Base-by-base conservation (phyloP, 2,797 vertebrate species). In the Galagoides demidoff region DNA sequence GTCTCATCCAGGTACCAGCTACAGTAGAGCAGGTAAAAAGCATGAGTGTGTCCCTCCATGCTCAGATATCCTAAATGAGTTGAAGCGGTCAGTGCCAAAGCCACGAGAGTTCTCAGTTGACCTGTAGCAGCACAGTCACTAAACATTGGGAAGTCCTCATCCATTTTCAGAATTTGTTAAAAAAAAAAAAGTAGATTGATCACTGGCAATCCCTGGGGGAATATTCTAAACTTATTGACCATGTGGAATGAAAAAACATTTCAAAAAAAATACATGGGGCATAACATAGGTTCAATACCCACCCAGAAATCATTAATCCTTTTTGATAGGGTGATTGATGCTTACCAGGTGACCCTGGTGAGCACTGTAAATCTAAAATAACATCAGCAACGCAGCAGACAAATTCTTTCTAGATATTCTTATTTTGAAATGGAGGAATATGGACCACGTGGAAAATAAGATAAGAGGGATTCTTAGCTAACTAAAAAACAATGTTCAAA, bases 21-120 rank as follows among this genome's bases (percentile, higher is more conserved):
- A 19, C 17, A 31, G 10, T 29, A 27, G 39, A 70, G 49, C 74
- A 86, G 68, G 63, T 23, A 19, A n/a, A 64, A 64, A 31, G 63
- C 14, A 0, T 6, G 16, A 16, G n/a, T 49, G 12, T 3, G 10
- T 73, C 27, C 12, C 3, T 31, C 29, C 29, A 1, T 6, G 0
- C 34, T 34, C 10, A 2, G 73, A 9, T n/a, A 31, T 5, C 5
- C 31, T 34, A 11, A 19, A 7, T 3, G n/a, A 45, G 34, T 43
- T 7, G 7, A 82, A 27, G 22, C 22, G 11, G 25, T 22, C 70
- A 61, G 57, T 27, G 7, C n/a, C 31, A 22, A 1, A 14, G n/a
- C 4, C 11, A 43, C 2, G 17, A 55, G 49, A 9, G 1, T 31
- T 25, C 8, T 37, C 23, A 7, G 49, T 16, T 6, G 7, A 55